phyloP scores from a whole-genome alignment of 2,888 invertebrate genomes.

The Aphodius sticticus region DNA sequence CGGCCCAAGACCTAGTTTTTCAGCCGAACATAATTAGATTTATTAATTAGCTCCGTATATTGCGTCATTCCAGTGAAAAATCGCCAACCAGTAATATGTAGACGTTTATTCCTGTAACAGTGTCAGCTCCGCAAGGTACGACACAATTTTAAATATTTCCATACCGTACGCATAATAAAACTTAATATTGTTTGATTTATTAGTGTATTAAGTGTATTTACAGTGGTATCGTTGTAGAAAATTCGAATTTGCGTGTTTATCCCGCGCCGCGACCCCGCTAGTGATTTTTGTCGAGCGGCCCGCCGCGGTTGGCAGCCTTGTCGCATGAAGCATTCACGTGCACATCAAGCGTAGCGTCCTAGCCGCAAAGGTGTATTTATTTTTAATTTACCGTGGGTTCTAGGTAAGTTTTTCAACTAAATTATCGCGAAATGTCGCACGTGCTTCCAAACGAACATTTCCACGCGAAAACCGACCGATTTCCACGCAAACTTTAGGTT shows the following conservation, averaged over 20 bases:
- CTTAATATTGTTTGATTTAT: background rate
- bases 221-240: background rate
- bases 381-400: conserved; percentile 32
- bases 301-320: conserved; percentile 52
- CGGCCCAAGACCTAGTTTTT: conserved; percentile 7
- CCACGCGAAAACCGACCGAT: background rate
- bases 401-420: conserved; percentile 32
- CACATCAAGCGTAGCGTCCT: conserved; percentile 50
- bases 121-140: conserved; percentile 28
- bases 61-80: conserved; percentile 31
- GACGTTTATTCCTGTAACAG: conserved; percentile 33
- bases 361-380: conserved; percentile 35
- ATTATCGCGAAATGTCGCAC: background rate
- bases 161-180: background rate
- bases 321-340: conserved; percentile 56
- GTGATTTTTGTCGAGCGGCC: conserved; percentile 6
- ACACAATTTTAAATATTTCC: background rate
- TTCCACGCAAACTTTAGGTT: conserved; percentile 23
- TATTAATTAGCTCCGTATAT: conserved; percentile 37
- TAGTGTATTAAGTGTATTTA: too few relatives aligned
- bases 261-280: conserved; percentile 22
- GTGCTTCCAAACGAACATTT: background rate
- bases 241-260: conserved; percentile 25
- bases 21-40: conserved; percentile 36
- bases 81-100: conserved; percentile 27